Percentiles rank a stretch among this genome's conserved stretches.
Evolutionary conservation across 2,888 invertebrate species (phyloP).

Genomic region (Campopleginae sp.): DNA sequence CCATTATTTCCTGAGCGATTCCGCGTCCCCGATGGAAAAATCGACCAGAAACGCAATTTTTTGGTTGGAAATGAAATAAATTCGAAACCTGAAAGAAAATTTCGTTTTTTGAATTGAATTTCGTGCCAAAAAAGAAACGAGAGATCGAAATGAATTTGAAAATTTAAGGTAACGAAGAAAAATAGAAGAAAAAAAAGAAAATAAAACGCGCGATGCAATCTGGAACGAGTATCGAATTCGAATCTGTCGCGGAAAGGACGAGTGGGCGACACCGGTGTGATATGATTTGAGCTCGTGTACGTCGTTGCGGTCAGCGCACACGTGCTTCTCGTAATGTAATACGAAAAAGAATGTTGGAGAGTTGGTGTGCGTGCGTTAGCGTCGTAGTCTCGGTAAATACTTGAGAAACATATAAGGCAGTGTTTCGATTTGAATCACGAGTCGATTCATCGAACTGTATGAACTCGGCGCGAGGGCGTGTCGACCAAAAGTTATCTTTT

Average conservation of each 20-base stretch:
- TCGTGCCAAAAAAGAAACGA: no score
- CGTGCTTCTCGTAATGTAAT: slow-evolving; percentile 49
- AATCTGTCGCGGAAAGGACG: slow-evolving; percentile 38
- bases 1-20: no score
- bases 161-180: background rate
- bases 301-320: slow-evolving; percentile 52
- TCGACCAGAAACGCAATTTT: no score
- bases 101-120: no score
- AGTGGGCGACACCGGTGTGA: slow-evolving; percentile 38
- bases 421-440: slow-evolving; percentile 14
- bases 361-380: background rate
- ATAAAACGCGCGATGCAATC: slow-evolving; percentile 9
- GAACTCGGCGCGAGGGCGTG: slow-evolving; percentile 43
- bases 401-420: slow-evolving; percentile 19
- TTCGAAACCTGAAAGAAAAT: no score
- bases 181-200: background rate
- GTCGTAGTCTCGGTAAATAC: slow-evolving; percentile 30
- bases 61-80: no score
- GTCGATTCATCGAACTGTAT: slow-evolving; percentile 49
- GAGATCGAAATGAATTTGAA: background rate
- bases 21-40: no score
- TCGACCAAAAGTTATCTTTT: slow-evolving; percentile 29
- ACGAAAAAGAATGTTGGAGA: background rate
- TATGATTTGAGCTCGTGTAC: slow-evolving; percentile 17
- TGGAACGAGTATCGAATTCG: slow-evolving; percentile 43